Conservation (phyloP, 2,888 invertebrate species). For the Caenorhabditis sinica region DNA sequence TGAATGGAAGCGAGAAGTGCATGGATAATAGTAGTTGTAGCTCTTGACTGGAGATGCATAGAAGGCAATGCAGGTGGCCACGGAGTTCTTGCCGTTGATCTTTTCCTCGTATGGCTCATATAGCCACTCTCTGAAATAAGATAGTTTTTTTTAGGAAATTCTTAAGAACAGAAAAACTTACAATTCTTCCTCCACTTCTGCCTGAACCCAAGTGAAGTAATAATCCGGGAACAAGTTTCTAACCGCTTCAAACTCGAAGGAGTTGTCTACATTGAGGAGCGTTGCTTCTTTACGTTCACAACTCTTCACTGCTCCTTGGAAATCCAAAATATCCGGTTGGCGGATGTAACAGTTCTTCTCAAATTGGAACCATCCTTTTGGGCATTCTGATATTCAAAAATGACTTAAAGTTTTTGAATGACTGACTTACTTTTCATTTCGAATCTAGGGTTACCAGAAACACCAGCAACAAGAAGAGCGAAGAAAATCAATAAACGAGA, state of each 20-base stretch:
- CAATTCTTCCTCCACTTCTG: slow-evolving; percentile 52
- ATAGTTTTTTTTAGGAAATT: neutral
- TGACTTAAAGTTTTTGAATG: neutral
- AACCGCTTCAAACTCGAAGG: slow-evolving; percentile 45
- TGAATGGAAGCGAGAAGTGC: slow-evolving; percentile 32
- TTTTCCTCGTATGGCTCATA: slow-evolving; percentile 49
- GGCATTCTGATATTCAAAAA: slow-evolving; percentile 32
- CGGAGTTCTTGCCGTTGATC: slow-evolving; percentile 48
- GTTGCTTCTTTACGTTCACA: slow-evolving; percentile 12
- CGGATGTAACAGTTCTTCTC: slow-evolving; percentile 33
- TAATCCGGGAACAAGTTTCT: slow-evolving; percentile 44
- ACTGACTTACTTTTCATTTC: slow-evolving; percentile 22
- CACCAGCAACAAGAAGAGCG: neutral
- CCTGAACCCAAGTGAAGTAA: slow-evolving; percentile 43
- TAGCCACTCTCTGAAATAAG: slow-evolving; percentile 40
- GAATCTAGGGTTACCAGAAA: neutral
- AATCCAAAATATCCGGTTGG: slow-evolving; percentile 21
- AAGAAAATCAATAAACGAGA: neutral
- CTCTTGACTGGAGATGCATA: slow-evolving; percentile 34
- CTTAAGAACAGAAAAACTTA: neutral
- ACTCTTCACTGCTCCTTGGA: slow-evolving; percentile 19
- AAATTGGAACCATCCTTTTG: slow-evolving; percentile 41
- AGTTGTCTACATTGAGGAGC: slow-evolving; percentile 6
- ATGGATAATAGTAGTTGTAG: slow-evolving; percentile 49
- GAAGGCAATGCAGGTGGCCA: slow-evolving; percentile 44